Evolutionary conservation across 2,113 vertebrate genomes (phyloP).

Genomic region (Thalassoma bifasciatum): DNA sequence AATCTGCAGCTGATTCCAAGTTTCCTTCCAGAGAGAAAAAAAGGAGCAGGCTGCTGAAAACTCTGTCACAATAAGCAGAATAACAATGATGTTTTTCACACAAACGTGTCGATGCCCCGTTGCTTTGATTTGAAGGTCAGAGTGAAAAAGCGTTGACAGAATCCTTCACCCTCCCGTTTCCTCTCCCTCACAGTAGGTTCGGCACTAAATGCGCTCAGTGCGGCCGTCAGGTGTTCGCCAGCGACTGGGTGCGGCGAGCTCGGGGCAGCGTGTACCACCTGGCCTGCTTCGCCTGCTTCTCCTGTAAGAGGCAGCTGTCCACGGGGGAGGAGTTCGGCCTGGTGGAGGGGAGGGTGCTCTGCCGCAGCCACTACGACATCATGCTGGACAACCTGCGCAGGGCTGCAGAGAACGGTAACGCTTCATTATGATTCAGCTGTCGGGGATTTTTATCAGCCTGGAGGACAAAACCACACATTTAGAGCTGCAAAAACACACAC

Average conservation of each 20-base stretch:
- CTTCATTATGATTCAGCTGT: background rate
- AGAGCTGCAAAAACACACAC: too few species aligned
- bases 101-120: background rate
- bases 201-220: constrained; percentile 95
- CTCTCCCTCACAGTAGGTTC: constrained; percentile 87
- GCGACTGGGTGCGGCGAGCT: constrained; percentile 94
- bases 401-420: constrained; percentile 90
- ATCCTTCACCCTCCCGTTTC: constrained; percentile 25
- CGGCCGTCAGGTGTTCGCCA: constrained; percentile 92
- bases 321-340: constrained; percentile 96
- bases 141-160: background rate
- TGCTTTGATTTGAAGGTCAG: background rate
- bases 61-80: background rate
- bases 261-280: constrained; percentile 94
- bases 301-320: constrained; percentile 95
- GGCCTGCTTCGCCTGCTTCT: constrained; percentile 96
- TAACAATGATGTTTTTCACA: background rate
- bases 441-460: background rate
- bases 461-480: background rate
- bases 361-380: constrained; percentile 95
- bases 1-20: background rate
- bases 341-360: constrained; percentile 95
- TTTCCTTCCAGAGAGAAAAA: background rate
- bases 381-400: constrained; percentile 95
- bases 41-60: background rate